phyloP scores from a whole-genome alignment of 1,140 invertebrate genomes.

The Campoletis sonorensis region DNA sequence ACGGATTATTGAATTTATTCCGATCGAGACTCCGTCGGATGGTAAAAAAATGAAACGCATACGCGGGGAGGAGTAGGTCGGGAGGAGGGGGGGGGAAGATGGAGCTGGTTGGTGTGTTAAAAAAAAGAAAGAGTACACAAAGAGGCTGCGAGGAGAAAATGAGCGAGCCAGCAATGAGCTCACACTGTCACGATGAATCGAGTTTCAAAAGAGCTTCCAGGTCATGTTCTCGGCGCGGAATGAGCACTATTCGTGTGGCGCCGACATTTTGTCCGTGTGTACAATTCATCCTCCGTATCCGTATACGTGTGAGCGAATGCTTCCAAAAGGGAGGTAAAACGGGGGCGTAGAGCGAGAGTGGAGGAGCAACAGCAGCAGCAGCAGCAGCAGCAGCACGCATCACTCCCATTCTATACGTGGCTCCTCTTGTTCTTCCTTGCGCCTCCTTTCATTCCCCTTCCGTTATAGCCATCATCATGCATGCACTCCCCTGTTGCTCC shows the following conservation, averaged over 20 bases:
- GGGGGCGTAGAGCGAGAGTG: not conserved
- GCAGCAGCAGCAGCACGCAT: not conserved
- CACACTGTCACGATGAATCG: constrained; percentile 39
- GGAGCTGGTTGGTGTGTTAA: not conserved
- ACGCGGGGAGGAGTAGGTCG: not conserved
- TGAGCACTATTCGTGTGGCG: constrained; percentile 25
- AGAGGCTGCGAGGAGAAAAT: not conserved
- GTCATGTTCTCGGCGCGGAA: constrained; percentile 45
- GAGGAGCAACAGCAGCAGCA: not conserved
- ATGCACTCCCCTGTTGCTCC: not conserved
- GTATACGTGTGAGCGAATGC: not conserved
- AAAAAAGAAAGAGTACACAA: not conserved
- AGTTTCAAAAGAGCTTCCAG: constrained; percentile 48
- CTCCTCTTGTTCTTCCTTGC: constrained; percentile 12
- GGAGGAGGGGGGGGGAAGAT: not conserved
- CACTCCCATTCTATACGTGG: not conserved
- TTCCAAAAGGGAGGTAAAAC: not conserved
- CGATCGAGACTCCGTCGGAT: too few species aligned
- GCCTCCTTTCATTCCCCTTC: not conserved
- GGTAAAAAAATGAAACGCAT: not conserved
- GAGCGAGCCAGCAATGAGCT: constrained; percentile 33
- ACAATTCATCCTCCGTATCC: not conserved
- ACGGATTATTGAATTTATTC: too few species aligned
- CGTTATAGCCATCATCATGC: not conserved
- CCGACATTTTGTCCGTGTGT: constrained; percentile 14